Evolutionary conservation across 1,140 invertebrate species (phyloP), one percentile per base, ranked within the genome.

Genomic region (Hylyphantes graminicola): DNA sequence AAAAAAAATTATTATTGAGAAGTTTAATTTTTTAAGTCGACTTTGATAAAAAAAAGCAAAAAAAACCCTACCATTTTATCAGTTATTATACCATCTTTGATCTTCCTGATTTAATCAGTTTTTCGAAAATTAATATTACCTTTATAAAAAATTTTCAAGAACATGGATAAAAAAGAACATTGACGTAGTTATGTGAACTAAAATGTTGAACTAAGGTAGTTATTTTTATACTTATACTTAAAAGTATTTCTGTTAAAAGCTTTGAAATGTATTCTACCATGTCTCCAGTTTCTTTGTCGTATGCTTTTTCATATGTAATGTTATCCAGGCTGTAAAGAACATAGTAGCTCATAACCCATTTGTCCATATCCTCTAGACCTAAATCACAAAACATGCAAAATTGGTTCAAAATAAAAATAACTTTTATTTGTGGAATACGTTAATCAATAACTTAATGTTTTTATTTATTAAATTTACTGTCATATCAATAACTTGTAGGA

Each of bases 261-360:
- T n/a, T 4, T 13, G 57, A 59, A 59, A 59, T 12, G 2, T 53
- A 17, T 7, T 48, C 7, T 85, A 80, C 72, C 19, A 19, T 50
- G 13, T 85, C 17, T 65, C 50, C 48, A n/a, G 19, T 70, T 35
- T 51, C 59, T 11, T 12, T 50, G 2, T 55, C 51, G 13, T 21
- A 65, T 6, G 35, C 50, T 64, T 86, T 77, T 15, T 67, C 59
- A 88, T 88, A 89, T 17, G 75, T 68, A 11, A 86, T 72, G n/a
- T 89, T 88, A 86, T 90, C 89, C 7, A 80, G 50, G 10, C 89
- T 89, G n/a, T 87, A 87, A 9, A 86, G 82, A 1, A 90, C 87
- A 15, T 85, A 88, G 78, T 88, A 90, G 17, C 74, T 63, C n/a
- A 87, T 88, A 0, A 90, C 87, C 88, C 89, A 90, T 50, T 88